Evolutionary conservation across 2,888 invertebrate genomes (phyloP).

Genomic region (Scelioninae gen. 1): DNA sequence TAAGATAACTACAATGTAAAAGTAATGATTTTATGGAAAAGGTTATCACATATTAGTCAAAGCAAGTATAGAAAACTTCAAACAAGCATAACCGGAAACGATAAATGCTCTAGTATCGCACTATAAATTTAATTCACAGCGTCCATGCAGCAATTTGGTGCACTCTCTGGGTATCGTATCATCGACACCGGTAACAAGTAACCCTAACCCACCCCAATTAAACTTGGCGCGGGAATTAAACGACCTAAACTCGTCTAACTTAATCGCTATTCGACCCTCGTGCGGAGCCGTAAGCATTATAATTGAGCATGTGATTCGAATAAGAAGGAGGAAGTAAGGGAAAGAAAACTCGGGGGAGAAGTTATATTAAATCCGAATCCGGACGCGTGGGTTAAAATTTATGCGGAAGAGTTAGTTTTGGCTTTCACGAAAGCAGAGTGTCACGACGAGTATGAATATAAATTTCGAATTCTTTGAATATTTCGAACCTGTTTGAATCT

Average conservation of each 20-base stretch:
- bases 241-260: constrained; percentile 63
- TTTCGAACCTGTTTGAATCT: too few species aligned
- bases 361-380: constrained; percentile 63
- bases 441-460: constrained; percentile 17
- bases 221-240: constrained; percentile 56
- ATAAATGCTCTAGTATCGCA: constrained; percentile 14
- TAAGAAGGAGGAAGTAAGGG: constrained; percentile 55
- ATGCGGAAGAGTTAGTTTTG: constrained; percentile 33
- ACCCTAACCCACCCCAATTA: constrained; percentile 66
- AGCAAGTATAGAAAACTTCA: too few species aligned
- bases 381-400: constrained; percentile 44
- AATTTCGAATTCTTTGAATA: constrained; percentile 23
- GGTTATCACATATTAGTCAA: too few species aligned
- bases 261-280: constrained; percentile 65
- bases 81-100: too few species aligned
- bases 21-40: too few species aligned
- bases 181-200: too few species aligned
- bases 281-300: constrained; percentile 50
- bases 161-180: too few species aligned
- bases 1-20: too few species aligned
- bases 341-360: constrained; percentile 57
- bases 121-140: too few species aligned
- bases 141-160: too few species aligned
- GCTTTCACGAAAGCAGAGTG: constrained; percentile 23
- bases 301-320: constrained; percentile 62